These are phyloP conservation scores for Oryzias celebensis DNA, from an alignment of 2,113 vertebrate species.

Conservation along the genomic window DNA sequence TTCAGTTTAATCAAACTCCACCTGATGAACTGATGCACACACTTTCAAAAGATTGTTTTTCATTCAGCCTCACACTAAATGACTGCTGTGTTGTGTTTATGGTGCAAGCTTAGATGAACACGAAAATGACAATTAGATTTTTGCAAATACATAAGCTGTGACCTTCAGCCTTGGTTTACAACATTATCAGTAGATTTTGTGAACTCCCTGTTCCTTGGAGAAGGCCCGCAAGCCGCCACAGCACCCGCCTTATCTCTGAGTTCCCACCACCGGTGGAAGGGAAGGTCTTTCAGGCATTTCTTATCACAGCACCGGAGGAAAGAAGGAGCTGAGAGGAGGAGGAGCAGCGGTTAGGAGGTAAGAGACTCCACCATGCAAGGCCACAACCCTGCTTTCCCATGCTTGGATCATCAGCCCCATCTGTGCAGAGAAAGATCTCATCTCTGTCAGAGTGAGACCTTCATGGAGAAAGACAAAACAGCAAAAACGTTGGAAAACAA, in stretches of 20 bases:
- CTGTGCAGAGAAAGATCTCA: conserved; percentile 14
- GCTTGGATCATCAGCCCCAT: conserved; percentile 24
- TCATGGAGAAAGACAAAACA: conserved; percentile 19
- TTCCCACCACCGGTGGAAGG: conserved; percentile 58
- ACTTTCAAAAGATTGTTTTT: conserved; percentile 21
- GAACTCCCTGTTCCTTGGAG: conserved; percentile 74
- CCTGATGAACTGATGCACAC: conserved; percentile 1
- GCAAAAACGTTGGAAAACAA: conserved; percentile 32
- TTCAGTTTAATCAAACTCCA: conserved; percentile 30
- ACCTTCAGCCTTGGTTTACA: conserved; percentile 46
- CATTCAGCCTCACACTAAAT: conserved; percentile 11
- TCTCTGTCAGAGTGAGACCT: conserved; percentile 13
- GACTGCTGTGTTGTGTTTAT: conserved; percentile 19
- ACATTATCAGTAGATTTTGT: conserved; percentile 57
- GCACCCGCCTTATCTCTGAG: conserved; percentile 54
- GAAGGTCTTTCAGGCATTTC: conserved; percentile 64
- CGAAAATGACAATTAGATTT: conserved; percentile 7
- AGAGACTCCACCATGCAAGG: conserved; percentile 38
- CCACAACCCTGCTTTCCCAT: conserved; percentile 49
- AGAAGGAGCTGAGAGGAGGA: conserved; percentile 28
- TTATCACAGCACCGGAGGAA: conserved; percentile 55
- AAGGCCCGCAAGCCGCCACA: conserved; percentile 53
- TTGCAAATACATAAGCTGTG: conserved; percentile 6
- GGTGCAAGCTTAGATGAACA: not conserved
- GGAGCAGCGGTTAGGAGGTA: conserved; percentile 20